These are phyloP conservation scores for Protobothrops flavoviridis DNA, from an alignment of 2,113 vertebrate genomes.

Conservation along the genomic window DNA sequence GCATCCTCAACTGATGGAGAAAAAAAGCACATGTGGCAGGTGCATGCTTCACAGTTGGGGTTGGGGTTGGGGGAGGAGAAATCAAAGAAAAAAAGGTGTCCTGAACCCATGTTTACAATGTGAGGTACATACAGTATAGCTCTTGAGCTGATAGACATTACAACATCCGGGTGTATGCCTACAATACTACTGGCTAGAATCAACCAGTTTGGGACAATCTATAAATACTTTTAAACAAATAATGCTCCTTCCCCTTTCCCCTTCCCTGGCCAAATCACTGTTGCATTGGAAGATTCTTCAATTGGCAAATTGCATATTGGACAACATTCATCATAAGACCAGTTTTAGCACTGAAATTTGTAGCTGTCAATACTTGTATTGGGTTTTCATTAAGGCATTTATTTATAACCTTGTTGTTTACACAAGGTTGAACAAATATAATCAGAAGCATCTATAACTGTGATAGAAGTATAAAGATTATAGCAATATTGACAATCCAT, in stretches of 20 bases:
- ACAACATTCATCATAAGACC: not conserved
- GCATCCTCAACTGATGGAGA: not conserved
- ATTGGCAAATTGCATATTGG: not conserved
- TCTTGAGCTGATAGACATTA: not conserved
- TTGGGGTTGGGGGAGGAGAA: not conserved
- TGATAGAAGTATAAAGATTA: not conserved
- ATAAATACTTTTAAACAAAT: not conserved
- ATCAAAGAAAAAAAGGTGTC: not conserved
- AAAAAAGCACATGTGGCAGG: not conserved
- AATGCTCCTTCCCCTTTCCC: no score
- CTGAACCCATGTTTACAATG: not conserved
- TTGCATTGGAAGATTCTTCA: not conserved
- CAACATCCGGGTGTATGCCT: not conserved
- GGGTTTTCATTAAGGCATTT: constrained; percentile 8
- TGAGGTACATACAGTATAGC: not conserved
- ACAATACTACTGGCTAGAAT: not conserved
- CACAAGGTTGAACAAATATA: constrained; percentile 3
- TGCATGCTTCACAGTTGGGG: not conserved
- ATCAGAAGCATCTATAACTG: not conserved
- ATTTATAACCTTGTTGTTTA: constrained; percentile 2
- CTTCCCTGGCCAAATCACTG: not conserved
- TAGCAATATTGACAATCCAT: not conserved
- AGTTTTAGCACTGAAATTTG: not conserved
- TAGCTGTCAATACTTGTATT: not conserved
- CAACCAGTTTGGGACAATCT: not conserved